Percentiles rank a stretch among this genome's conserved stretches.
phyloP scores from a whole-genome alignment of 1,140 invertebrate genomes.

The Steinernema feltiae region DNA sequence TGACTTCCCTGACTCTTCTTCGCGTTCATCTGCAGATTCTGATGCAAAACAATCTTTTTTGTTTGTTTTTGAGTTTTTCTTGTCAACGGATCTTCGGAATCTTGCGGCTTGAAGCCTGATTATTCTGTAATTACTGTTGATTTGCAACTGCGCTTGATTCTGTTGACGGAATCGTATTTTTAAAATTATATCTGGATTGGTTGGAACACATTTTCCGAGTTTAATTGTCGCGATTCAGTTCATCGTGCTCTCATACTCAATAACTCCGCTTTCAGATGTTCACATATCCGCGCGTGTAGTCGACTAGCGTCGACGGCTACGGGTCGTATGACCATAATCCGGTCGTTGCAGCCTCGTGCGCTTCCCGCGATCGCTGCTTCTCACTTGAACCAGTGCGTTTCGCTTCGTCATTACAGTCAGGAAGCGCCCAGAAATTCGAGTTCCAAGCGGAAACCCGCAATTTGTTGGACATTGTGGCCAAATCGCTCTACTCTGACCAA shows the following conservation, averaged over 20 bases:
- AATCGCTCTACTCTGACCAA: slow-evolving; percentile 92
- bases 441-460: slow-evolving; percentile 94
- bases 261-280: not conserved
- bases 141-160: no score
- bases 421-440: slow-evolving; percentile 62
- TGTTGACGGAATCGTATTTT: no score
- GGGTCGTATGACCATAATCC: not conserved
- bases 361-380: not conserved
- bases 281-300: not conserved
- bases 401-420: not conserved
- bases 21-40: no score
- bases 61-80: no score
- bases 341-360: not conserved
- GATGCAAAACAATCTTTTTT: no score
- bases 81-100: no score
- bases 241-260: not conserved
- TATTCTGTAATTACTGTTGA: no score
- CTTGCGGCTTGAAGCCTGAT: no score
- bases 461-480: slow-evolving; percentile 90
- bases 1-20: no score
- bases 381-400: not conserved
- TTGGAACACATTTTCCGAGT: not conserved
- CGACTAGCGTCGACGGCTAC: not conserved
- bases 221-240: not conserved
- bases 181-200: no score